A percentile compares a stretch with the other conserved stretches of the same genome.
phyloP scores from a whole-genome alignment of 2,797 vertebrate species.

The Pempheris klunzingeri region DNA sequence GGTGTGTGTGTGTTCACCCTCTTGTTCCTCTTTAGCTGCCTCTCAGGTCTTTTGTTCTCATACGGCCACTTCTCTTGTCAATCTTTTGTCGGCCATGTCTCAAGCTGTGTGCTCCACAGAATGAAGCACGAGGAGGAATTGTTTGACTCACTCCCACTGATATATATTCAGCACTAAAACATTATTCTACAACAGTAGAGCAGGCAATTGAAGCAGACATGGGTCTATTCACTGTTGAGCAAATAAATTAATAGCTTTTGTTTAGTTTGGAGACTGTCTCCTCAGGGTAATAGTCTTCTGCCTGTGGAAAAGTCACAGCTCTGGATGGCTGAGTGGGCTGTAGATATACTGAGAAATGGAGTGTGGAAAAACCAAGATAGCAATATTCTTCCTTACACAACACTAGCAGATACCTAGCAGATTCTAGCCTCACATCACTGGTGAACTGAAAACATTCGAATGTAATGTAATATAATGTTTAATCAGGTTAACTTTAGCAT shows the following conservation, averaged over 20 bases:
- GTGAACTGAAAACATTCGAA: background rate
- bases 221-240: constrained; percentile 39
- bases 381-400: constrained; percentile 21
- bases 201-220: constrained; percentile 46
- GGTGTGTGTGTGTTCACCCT: constrained; percentile 29
- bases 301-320: constrained; percentile 46
- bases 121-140: constrained; percentile 62
- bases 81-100: constrained; percentile 64
- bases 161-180: constrained; percentile 58
- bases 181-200: constrained; percentile 30
- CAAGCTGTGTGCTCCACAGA: constrained; percentile 40
- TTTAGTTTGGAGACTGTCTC: constrained; percentile 44
- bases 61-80: constrained; percentile 68
- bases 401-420: background rate
- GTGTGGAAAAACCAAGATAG: constrained; percentile 42
- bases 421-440: background rate
- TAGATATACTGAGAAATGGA: constrained; percentile 40
- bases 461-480: background rate
- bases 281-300: constrained; percentile 39
- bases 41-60: constrained; percentile 67
- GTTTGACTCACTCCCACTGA: constrained; percentile 47
- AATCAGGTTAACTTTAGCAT: too few relatives aligned
- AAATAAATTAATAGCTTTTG: constrained; percentile 67
- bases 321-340: constrained; percentile 35
- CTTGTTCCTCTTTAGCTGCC: constrained; percentile 60